These are phyloP conservation scores for Cyclargus thomasi DNA, from an alignment of 1,140 invertebrate genomes.

Conservation along the genomic window DNA sequence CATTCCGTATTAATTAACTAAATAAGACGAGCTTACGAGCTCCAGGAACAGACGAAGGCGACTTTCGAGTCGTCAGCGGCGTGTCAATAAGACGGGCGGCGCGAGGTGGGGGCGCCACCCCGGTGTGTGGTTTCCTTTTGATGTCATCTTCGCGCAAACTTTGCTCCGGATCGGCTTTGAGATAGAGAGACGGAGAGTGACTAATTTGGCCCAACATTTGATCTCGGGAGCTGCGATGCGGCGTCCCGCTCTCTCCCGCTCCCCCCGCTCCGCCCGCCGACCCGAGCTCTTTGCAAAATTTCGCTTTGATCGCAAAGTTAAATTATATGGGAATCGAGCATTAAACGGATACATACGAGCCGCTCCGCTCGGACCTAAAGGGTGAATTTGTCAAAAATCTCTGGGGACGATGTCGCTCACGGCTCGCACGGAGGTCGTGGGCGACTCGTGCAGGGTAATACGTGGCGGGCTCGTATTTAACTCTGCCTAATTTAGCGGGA, in stretches of 20 bases:
- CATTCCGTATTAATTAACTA: constrained; percentile 75
- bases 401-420: constrained; percentile 23
- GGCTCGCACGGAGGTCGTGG: neutral
- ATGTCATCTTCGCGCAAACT: constrained; percentile 76
- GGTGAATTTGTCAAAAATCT: constrained; percentile 52
- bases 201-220: constrained; percentile 75
- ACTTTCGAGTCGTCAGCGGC: constrained; percentile 67
- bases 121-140: constrained; percentile 75
- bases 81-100: constrained; percentile 71
- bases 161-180: constrained; percentile 75
- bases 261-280: constrained; percentile 60
- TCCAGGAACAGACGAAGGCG: constrained; percentile 54
- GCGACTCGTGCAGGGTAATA: too few species aligned
- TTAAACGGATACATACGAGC: constrained; percentile 71
- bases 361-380: constrained; percentile 43
- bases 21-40: constrained; percentile 60
- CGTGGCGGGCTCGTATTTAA: constrained; percentile 51
- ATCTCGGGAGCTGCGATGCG: constrained; percentile 61
- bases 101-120: constrained; percentile 61
- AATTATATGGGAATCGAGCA: constrained; percentile 75
- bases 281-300: constrained; percentile 73
- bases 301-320: constrained; percentile 75
- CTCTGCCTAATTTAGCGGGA: constrained; percentile 72
- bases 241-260: constrained; percentile 66
- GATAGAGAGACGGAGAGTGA: constrained; percentile 75